Conservation (phyloP, 2,888 invertebrate species). For the Cryptus armator region DNA sequence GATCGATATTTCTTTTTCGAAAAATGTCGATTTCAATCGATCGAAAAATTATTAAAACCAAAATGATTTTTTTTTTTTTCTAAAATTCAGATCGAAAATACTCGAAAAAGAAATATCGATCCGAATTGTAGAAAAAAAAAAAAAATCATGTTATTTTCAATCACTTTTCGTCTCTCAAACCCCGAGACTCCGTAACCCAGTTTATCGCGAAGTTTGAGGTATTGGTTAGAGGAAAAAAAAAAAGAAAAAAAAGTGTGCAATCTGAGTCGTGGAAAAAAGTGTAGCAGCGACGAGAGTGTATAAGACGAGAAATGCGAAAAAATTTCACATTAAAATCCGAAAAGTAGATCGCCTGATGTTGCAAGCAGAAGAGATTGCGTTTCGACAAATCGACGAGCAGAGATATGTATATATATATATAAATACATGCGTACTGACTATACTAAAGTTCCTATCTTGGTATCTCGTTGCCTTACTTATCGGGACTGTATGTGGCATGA, state of each 20-base stretch:
- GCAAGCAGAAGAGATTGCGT: slow-evolving; percentile 49
- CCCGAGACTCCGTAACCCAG: neutral
- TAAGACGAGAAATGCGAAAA: neutral
- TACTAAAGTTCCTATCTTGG: slow-evolving; percentile 23
- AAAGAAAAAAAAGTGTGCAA: neutral
- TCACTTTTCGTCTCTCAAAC: neutral
- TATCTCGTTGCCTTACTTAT: slow-evolving; percentile 14
- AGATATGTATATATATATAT: neutral
- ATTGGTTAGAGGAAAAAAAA: neutral
- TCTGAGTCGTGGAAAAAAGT: neutral
- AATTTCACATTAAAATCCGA: slow-evolving; percentile 22
- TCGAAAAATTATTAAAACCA: too few species aligned
- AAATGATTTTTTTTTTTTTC: too few species aligned
- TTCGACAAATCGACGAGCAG: slow-evolving; percentile 26
- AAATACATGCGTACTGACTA: slow-evolving; percentile 25
- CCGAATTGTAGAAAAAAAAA: too few species aligned
- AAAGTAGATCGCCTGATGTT: slow-evolving; percentile 35
- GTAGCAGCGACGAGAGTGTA: neutral
- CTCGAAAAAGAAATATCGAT: neutral
- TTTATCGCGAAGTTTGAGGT: neutral
- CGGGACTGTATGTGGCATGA: slow-evolving; percentile 6
- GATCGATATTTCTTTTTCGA: too few species aligned
- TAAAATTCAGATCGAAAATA: neutral
- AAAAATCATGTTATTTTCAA: too few species aligned
- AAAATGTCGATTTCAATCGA: too few species aligned